Conservation (phyloP, 2,797 vertebrate species). For the Chiropotes sagulatus region DNA sequence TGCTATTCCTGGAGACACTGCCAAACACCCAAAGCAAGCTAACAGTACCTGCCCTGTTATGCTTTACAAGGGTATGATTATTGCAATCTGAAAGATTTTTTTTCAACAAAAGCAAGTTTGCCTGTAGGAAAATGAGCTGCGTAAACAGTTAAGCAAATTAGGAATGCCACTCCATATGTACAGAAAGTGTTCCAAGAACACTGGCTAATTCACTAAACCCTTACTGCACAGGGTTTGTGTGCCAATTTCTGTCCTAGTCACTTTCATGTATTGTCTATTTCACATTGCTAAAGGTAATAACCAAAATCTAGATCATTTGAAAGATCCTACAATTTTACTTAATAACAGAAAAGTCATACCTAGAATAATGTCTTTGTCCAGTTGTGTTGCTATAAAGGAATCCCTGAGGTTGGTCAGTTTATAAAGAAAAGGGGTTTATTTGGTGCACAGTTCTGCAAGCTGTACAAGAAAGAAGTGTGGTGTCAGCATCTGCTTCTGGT, state of each 20-base stretch:
- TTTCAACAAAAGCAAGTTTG: conserved; percentile 56
- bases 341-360: conserved; percentile 23
- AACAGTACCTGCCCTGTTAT: conserved; percentile 66
- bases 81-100: conserved; percentile 39
- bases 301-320: background rate
- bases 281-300: conserved; percentile 11
- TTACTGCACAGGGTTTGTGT: background rate
- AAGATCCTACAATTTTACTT: background rate
- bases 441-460: background rate
- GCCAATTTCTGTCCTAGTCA: background rate
- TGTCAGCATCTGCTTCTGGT: background rate
- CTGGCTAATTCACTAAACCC: background rate
- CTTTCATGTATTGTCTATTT: background rate
- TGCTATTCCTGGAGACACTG: conserved; percentile 59
- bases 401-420: background rate
- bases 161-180: conserved; percentile 15
- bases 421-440: background rate
- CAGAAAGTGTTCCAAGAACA: conserved; percentile 33
- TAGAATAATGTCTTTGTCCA: background rate
- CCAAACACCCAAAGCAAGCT: conserved; percentile 57
- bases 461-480: background rate
- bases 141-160: conserved; percentile 51
- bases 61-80: conserved; percentile 66
- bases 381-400: background rate
- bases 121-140: conserved; percentile 56